Conservation (phyloP, 2,888 invertebrate species). For the Catocala sponsa region DNA sequence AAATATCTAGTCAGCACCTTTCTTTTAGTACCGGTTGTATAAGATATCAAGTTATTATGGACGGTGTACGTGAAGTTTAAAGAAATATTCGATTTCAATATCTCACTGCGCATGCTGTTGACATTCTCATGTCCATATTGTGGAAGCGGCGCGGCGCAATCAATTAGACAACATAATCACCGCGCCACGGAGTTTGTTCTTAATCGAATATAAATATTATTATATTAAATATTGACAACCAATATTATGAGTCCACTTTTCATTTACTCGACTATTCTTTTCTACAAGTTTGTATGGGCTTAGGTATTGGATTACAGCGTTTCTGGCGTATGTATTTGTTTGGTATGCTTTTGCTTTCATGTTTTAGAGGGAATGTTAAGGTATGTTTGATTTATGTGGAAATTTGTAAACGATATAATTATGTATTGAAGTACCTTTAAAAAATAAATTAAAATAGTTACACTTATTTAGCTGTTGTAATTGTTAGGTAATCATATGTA, state of each 20-base stretch:
- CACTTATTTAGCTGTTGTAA: no score
- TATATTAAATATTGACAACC: conserved; percentile 33
- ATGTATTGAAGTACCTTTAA: no score
- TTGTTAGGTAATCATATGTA: no score
- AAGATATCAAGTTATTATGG: neutral
- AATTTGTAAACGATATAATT: no score
- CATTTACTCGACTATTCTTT: conserved; percentile 10
- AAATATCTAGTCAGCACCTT: no score
- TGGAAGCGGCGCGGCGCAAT: conserved; percentile 10
- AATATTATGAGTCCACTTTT: conserved; percentile 21
- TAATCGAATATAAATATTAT: conserved; percentile 15
- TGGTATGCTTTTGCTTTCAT: neutral
- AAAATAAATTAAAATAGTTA: no score
- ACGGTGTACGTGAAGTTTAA: neutral
- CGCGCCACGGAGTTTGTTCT: conserved; percentile 25
- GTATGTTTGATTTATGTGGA: no score
- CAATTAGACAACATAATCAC: conserved; percentile 24
- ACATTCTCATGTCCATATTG: conserved; percentile 9
- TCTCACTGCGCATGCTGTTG: conserved; percentile 3
- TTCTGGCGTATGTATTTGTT: neutral
- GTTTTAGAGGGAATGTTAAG: neutral
- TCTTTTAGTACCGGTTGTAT: no score
- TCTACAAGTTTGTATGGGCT: conserved; percentile 24
- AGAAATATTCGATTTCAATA: neutral
- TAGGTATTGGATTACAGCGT: conserved; percentile 7